Base-by-base conservation (phyloP, 2,888 invertebrate genomes). In the Leptinotarsa juncta region DNA sequence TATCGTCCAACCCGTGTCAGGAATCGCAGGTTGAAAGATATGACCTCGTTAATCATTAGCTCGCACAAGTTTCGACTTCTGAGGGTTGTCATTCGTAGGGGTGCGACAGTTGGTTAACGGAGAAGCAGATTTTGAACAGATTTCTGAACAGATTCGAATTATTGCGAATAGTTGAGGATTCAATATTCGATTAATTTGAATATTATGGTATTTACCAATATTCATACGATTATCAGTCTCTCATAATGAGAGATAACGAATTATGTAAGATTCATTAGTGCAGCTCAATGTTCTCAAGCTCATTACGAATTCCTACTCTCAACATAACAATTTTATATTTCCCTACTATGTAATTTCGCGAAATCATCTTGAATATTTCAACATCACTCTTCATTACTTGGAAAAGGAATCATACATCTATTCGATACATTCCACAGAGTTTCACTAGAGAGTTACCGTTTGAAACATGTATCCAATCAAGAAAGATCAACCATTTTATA, bases 391-490 rank as follows among this genome's bases (percentile, higher is more conserved):
- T 60, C 16, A 60, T 16, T 60, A 23, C 26, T 15, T 20, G 26
- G 14, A 60, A 26, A 15, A 26, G 0, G 26, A 20, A 26, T 20
- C 26, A 15, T 26, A n/a, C 4, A 23, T 60, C 14, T 60, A 26
- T 60, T 26, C 23, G 20, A 15, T 60, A 14, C 16, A 60, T 12
- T 42, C 42, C 10, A 42, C 10, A 42, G 2, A 42, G 42, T 42
- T 3, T 3, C 42, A 42, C 42, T 3, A 16, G n/a, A 51, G 15
- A 16, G 16, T 62, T 32, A 62, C 20, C n/a, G 42, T 16, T 62
- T 42, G 42, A 15, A 69, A 16, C 57, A 69, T 69, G 69, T 69
- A 60, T 69, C 18, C 23, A 16, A 50, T 69, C 1, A 57, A 69
- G 16, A 69, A 60, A 18, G 57, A 69, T 16, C 20, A 48, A 20